Evolutionary conservation across 2,888 invertebrate genomes (phyloP).

Genomic region (Pheosia tremula): DNA sequence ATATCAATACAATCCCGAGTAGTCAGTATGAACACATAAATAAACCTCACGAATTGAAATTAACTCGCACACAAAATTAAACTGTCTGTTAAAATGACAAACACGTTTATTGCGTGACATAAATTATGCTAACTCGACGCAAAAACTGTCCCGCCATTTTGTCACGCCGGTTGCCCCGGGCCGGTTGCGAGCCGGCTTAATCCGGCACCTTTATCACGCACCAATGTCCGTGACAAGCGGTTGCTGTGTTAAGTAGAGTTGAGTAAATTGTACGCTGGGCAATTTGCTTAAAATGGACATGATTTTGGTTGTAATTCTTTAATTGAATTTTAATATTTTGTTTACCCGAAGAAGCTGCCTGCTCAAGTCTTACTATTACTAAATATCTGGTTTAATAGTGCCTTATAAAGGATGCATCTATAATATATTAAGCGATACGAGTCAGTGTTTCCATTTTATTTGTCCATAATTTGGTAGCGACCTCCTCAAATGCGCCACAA

Average conservation of each 20-base stretch:
- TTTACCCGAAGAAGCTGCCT: too few species aligned
- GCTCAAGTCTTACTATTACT: too few species aligned
- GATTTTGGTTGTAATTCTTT: not conserved
- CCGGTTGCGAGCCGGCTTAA: slow-evolving; percentile 14
- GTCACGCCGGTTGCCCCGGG: not conserved
- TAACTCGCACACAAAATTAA: slow-evolving; percentile 30
- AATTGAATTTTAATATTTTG: too few species aligned
- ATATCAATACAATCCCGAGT: too few species aligned
- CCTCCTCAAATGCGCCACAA: too few species aligned
- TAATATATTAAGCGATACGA: too few species aligned
- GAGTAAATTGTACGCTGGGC: not conserved
- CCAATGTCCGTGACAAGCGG: slow-evolving; percentile 11
- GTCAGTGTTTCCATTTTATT: too few species aligned
- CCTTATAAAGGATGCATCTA: too few species aligned
- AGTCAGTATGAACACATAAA: not conserved
- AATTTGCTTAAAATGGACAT: not conserved
- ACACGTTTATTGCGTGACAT: slow-evolving; percentile 36
- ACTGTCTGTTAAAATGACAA: slow-evolving; percentile 38
- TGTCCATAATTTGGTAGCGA: too few species aligned
- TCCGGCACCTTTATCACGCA: slow-evolving; percentile 20
- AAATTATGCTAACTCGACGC: slow-evolving; percentile 49
- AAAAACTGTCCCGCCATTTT: slow-evolving; percentile 32
- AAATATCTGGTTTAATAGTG: too few species aligned
- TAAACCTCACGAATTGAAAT: slow-evolving; percentile 6
- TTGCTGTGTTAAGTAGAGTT: slow-evolving; percentile 4